Conservation (phyloP, 2,113 vertebrate species). For the human region DNA sequence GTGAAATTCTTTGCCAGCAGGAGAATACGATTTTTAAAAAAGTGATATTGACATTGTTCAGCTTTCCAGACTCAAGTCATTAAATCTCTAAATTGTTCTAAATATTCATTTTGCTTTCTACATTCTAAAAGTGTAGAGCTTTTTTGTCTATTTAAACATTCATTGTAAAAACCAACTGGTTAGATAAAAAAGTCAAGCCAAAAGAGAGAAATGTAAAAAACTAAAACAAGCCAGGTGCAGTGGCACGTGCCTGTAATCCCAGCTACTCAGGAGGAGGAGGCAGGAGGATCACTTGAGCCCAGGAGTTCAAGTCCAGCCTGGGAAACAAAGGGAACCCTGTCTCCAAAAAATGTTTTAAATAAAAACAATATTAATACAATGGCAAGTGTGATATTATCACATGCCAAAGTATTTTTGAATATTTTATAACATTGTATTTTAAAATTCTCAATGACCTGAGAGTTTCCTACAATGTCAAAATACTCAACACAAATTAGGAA, state of each 20-base stretch:
- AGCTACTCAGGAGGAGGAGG: neutral
- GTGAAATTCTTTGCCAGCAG: neutral
- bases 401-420: neutral
- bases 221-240: neutral
- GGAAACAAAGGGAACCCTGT: neutral
- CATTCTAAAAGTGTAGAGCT: neutral
- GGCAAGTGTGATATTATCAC: neutral
- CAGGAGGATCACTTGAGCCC: too few relatives aligned
- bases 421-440: neutral
- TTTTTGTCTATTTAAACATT: neutral
- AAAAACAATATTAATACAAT: neutral
- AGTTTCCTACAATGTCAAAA: neutral
- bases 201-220: neutral
- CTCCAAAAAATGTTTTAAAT: neutral
- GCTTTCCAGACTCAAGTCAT: neutral
- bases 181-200: neutral
- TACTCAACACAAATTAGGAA: neutral
- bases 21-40: neutral
- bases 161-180: slow-evolving; percentile 12
- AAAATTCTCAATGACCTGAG: neutral
- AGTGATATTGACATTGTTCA: neutral
- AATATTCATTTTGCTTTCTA: slow-evolving; percentile 14
- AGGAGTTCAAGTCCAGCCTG: neutral
- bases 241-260: neutral
- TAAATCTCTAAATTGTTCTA: neutral